Evolutionary conservation across 2,797 vertebrate genomes (phyloP).

Genomic region (Pangasius larnaudii): DNA sequence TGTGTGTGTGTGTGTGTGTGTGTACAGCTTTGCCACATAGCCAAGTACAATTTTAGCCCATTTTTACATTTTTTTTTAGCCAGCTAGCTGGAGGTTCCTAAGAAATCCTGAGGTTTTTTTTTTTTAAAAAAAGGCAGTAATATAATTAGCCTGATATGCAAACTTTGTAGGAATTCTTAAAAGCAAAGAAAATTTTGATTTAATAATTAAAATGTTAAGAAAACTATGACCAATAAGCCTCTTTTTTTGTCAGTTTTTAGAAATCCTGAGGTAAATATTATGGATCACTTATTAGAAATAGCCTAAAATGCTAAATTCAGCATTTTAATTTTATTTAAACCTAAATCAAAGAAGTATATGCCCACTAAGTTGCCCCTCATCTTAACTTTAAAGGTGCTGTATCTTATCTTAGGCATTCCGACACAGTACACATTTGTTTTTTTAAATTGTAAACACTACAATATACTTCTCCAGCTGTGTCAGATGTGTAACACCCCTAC

Average conservation of each 20-base stretch:
- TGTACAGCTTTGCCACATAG: background rate
- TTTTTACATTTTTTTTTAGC: too few species aligned
- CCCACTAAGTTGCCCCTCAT: background rate
- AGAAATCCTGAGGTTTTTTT: background rate
- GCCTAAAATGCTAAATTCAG: background rate
- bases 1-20: too few species aligned
- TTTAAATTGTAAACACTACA: background rate
- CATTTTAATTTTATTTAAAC: background rate
- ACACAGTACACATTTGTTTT: background rate
- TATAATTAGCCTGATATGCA: background rate
- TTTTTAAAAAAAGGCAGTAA: background rate
- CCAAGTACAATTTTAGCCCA: background rate
- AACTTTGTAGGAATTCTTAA: too few species aligned
- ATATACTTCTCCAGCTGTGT: background rate
- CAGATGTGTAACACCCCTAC: background rate
- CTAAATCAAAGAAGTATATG: background rate
- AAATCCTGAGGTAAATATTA: background rate
- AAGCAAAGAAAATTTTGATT: background rate
- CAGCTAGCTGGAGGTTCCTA: background rate
- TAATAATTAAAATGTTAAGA: background rate
- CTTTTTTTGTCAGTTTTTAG: too few species aligned
- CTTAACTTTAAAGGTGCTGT: background rate
- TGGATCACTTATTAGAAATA: background rate
- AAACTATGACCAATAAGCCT: background rate
- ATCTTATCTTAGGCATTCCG: background rate